phyloP scores from a whole-genome alignment of 2,797 vertebrate species.

The Macropodus opercularis region DNA sequence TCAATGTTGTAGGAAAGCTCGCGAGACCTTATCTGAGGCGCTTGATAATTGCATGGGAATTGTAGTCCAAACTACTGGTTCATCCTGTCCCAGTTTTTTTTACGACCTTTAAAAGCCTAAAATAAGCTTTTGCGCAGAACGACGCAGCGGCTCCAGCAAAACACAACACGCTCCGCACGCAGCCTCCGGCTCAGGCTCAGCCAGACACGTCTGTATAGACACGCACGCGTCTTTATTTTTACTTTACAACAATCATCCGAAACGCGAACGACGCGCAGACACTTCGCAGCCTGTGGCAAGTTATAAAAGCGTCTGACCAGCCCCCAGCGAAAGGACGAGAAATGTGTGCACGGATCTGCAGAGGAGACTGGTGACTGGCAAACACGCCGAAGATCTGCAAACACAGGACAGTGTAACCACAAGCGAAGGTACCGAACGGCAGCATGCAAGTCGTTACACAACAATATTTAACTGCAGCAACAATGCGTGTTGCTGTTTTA shows the following conservation, averaged over 20 bases:
- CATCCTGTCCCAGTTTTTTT: constrained; percentile 46
- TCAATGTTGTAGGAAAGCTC: constrained; percentile 43
- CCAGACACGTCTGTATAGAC: constrained; percentile 34
- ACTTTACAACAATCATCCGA: background rate
- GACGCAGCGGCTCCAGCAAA: constrained; percentile 21
- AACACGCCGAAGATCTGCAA: constrained; percentile 20
- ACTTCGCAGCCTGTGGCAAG: constrained; percentile 24
- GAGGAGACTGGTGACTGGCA: constrained; percentile 26
- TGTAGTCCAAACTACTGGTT: constrained; percentile 72
- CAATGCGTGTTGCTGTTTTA: background rate
- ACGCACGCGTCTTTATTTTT: no score
- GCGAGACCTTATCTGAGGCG: constrained; percentile 64
- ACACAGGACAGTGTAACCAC: constrained; percentile 1
- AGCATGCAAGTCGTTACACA: background rate
- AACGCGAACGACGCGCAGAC: constrained; percentile 34
- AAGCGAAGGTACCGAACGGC: constrained; percentile 27
- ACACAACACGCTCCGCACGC: background rate
- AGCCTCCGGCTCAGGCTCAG: background rate
- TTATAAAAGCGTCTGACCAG: constrained; percentile 14
- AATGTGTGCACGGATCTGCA: constrained; percentile 34
- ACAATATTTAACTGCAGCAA: background rate
- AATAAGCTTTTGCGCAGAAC: constrained; percentile 48
- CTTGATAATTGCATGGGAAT: constrained; percentile 28
- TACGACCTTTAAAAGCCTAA: constrained; percentile 45
- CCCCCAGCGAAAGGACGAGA: constrained; percentile 24